Percentiles rank a stretch among this genome's conserved stretches.
Conservation (phyloP, 2,888 invertebrate genomes). For the Meteorus colon region DNA sequence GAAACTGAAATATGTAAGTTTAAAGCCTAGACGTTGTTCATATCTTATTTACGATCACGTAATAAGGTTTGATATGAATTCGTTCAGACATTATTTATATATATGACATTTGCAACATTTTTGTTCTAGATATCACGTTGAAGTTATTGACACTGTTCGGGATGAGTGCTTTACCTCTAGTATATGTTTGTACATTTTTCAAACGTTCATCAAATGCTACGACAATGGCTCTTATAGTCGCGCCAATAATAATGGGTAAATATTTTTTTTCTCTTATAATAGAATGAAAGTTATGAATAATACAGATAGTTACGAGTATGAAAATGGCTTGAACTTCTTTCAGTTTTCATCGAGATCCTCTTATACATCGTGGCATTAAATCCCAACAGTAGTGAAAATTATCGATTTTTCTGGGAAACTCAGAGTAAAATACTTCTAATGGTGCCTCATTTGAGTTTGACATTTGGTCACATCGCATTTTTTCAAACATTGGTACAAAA, state of each 20-base stretch:
- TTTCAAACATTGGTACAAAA: conserved; percentile 60
- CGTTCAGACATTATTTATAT: no score
- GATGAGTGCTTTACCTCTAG: conserved; percentile 74
- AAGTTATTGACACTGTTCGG: conserved; percentile 84
- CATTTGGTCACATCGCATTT: conserved; percentile 65
- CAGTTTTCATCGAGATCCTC: conserved; percentile 61
- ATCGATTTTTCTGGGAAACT: conserved; percentile 55
- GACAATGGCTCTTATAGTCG: conserved; percentile 57
- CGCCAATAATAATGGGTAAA: conserved; percentile 65
- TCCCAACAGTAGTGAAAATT: conserved; percentile 43
- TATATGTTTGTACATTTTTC: conserved; percentile 65
- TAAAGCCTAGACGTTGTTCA: neutral
- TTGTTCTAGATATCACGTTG: conserved; percentile 73
- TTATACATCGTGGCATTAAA: conserved; percentile 53
- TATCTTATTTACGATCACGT: no score
- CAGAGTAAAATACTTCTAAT: conserved; percentile 63
- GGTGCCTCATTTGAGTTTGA: conserved; percentile 67
- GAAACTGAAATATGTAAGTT: conserved; percentile 73
- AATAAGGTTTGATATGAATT: no score
- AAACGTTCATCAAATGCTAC: conserved; percentile 61
- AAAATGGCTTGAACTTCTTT: conserved; percentile 43
- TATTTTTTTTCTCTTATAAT: conserved; percentile 1
- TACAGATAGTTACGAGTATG: neutral
- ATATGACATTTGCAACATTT: neutral
- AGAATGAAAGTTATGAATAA: no score